Conservation (phyloP, 2,888 invertebrate species). For the Pandemis cinnamomeana region DNA sequence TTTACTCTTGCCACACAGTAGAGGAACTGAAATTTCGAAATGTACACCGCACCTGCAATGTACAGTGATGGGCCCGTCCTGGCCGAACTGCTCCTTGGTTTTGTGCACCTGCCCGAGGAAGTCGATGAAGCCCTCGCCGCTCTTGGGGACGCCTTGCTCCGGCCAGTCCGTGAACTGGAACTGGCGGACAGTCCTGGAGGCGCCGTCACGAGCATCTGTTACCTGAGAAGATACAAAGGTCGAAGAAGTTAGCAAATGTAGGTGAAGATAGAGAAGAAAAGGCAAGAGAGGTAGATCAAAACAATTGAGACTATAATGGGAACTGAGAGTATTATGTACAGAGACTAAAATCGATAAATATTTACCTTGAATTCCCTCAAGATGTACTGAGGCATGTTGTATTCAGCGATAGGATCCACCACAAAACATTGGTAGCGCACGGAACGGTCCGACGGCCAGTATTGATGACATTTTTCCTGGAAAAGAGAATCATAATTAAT, state of each 20-base stretch:
- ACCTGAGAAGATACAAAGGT: slow-evolving; percentile 79
- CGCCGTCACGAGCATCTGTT: slow-evolving; percentile 98
- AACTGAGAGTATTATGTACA: background rate
- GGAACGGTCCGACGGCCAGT: slow-evolving; percentile 99
- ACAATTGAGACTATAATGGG: no score
- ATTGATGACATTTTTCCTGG: slow-evolving; percentile 99
- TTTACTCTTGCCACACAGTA: background rate
- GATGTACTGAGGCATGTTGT: slow-evolving; percentile 99
- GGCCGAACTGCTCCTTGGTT: slow-evolving; percentile 99
- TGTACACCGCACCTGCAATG: slow-evolving; percentile 90
- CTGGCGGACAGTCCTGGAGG: slow-evolving; percentile 97
- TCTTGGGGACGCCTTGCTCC: slow-evolving; percentile 98
- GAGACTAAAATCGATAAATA: background rate
- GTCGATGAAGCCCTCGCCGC: slow-evolving; percentile 99
- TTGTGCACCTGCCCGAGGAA: slow-evolving; percentile 99
- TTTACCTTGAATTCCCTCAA: slow-evolving; percentile 97
- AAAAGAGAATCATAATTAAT: slow-evolving; percentile 39
- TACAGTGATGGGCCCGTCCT: slow-evolving; percentile 99
- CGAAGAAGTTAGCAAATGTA: background rate
- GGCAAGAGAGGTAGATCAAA: no score
- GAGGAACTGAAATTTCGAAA: background rate
- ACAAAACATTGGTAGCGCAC: slow-evolving; percentile 99
- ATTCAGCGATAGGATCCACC: slow-evolving; percentile 99
- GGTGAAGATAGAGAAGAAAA: background rate
- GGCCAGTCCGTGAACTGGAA: slow-evolving; percentile 99